A percentile compares a stretch with the other conserved stretches of the same genome.
These are phyloP conservation scores for Aplochiton taeniatus DNA, from an alignment of 2,797 vertebrate genomes.

Conservation along the genomic window DNA sequence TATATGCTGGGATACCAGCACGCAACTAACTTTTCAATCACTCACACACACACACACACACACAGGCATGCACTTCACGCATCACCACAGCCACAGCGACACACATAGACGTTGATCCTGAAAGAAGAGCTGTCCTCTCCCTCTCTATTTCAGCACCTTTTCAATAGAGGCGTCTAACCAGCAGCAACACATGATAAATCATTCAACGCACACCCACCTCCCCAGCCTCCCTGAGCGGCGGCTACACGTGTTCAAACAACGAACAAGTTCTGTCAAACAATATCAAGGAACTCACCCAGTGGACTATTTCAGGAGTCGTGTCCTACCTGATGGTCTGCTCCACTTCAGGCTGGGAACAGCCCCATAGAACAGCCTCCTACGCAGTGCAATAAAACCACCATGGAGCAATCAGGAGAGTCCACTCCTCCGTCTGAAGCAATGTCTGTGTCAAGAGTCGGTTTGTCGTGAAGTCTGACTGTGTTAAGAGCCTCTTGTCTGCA, in stretches of 20 bases:
- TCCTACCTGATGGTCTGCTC: slow-evolving; percentile 14
- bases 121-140: slow-evolving; percentile 49
- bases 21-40: neutral
- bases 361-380: slow-evolving; percentile 33
- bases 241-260: neutral
- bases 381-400: slow-evolving; percentile 12
- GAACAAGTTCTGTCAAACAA: slow-evolving; percentile 5
- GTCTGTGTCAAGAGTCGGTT: too few relatives aligned
- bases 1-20: neutral
- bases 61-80: neutral
- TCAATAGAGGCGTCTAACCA: slow-evolving; percentile 24
- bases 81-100: slow-evolving; percentile 30
- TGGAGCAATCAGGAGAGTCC: too few relatives aligned
- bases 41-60: neutral
- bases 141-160: slow-evolving; percentile 51
- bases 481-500: too few relatives aligned
- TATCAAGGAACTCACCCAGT: neutral
- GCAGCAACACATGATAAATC: neutral
- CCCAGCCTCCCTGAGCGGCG: neutral
- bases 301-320: too few relatives aligned
- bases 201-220: slow-evolving; percentile 11
- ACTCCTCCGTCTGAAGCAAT: too few relatives aligned
- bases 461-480: too few relatives aligned
- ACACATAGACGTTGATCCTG: slow-evolving; percentile 58
- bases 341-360: slow-evolving; percentile 48